These are phyloP conservation scores for Campoplex nolae DNA, from an alignment of 2,888 invertebrate species.

Conservation along the genomic window DNA sequence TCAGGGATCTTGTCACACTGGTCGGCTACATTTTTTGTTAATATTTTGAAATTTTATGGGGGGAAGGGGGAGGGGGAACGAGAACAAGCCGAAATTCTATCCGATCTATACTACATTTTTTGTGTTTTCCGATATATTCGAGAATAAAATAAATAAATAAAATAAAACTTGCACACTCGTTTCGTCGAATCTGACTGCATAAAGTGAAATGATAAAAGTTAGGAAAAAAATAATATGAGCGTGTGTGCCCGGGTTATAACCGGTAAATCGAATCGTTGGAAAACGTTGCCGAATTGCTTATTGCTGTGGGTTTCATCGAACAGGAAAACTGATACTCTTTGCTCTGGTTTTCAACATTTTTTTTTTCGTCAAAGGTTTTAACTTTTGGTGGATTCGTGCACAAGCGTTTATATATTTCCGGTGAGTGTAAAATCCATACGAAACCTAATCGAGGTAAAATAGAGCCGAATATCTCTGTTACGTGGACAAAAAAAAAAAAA, in stretches of 20 bases:
- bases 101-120: slow-evolving; percentile 1
- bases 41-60: background rate
- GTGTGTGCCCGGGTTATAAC: background rate
- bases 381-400: background rate
- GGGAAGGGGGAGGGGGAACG: background rate
- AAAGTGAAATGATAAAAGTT: background rate
- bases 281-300: background rate
- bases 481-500: background rate
- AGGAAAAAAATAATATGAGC: background rate
- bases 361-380: background rate
- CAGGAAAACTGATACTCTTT: background rate
- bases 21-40: background rate
- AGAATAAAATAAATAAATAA: too few relatives aligned
- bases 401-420: background rate
- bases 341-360: background rate
- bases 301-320: background rate
- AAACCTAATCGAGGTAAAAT: background rate
- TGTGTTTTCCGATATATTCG: background rate
- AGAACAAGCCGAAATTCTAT: background rate
- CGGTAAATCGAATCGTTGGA: background rate
- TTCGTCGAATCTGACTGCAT: background rate
- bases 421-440: background rate
- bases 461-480: background rate
- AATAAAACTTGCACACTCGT: background rate
- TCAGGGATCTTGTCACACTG: slow-evolving; percentile 16